Conservation (phyloP, 2,797 vertebrate species). For the Aythya fuligula region DNA sequence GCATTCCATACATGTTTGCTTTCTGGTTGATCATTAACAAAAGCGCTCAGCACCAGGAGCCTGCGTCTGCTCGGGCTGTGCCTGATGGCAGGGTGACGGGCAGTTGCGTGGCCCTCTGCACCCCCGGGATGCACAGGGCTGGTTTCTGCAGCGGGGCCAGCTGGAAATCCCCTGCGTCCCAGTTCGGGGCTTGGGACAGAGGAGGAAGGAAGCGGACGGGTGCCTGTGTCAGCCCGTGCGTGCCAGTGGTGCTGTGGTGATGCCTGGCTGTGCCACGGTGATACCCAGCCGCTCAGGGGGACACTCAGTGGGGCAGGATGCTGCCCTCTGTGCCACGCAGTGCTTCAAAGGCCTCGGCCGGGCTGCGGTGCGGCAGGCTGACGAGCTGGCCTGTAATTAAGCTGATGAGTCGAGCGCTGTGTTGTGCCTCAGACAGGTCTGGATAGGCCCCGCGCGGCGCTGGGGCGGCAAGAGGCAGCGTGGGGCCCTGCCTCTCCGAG, state of each 20-base stretch:
- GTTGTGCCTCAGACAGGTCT: slow-evolving; percentile 12
- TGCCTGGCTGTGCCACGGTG: fast-evolving
- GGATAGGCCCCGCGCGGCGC: fast-evolving
- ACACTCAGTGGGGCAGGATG: too few relatives aligned
- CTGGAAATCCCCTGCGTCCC: not conserved
- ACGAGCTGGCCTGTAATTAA: slow-evolving; percentile 2
- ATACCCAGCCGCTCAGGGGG: fast-evolving
- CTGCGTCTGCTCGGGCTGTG: not conserved
- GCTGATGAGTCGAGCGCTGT: not conserved
- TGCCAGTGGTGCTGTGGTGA: not conserved
- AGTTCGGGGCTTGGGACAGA: not conserved
- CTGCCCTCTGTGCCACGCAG: fast-evolving
- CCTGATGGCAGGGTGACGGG: not conserved
- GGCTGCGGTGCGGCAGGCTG: not conserved
- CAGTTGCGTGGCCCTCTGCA: fast-evolving
- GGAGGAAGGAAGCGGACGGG: not conserved
- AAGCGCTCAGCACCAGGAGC: not conserved
- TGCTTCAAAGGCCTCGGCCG: not conserved
- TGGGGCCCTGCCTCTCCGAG: not conserved
- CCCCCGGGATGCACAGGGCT: fast-evolving
- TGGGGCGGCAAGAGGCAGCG: not conserved
- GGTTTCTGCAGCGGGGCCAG: not conserved
- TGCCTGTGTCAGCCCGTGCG: fast-evolving
- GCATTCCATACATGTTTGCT: not conserved
- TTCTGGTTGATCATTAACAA: not conserved